A percentile compares a stretch with the other conserved stretches of the same genome.
Conservation (phyloP, 2,797 vertebrate genomes). For the Etheostoma nigrum region DNA sequence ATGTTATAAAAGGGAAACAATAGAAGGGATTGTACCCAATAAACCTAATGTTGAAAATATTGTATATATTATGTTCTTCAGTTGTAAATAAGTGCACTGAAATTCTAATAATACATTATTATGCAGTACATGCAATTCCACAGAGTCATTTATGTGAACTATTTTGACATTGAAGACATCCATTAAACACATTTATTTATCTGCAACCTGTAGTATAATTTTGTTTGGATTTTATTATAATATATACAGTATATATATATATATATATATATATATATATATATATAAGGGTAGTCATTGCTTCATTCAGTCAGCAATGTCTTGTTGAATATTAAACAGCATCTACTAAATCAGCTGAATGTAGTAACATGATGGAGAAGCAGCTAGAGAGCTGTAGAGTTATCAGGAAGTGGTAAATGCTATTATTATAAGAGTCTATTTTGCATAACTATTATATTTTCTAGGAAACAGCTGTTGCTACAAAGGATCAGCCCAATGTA, state of each 20-base stretch:
- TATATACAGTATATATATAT: neutral
- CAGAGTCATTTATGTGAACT: constrained; percentile 22
- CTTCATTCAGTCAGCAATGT: constrained; percentile 18
- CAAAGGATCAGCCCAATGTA: neutral
- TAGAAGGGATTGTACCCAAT: neutral
- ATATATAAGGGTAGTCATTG: neutral
- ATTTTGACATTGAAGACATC: constrained; percentile 24
- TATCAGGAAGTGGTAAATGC: constrained; percentile 21
- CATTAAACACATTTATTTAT: constrained; percentile 40
- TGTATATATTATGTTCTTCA: constrained; percentile 34
- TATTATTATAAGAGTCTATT: neutral
- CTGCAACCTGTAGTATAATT: constrained; percentile 24
- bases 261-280: neutral
- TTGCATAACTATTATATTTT: constrained; percentile 13
- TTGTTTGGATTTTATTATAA: constrained; percentile 25
- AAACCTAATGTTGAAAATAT: neutral
- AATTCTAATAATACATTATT: constrained; percentile 2
- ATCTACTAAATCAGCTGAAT: constrained; percentile 39
- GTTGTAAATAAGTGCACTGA: constrained; percentile 46
- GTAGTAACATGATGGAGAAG: constrained; percentile 17
- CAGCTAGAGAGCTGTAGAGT: constrained; percentile 3
- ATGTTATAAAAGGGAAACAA: neutral
- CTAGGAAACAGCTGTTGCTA: neutral
- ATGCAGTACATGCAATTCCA: neutral
- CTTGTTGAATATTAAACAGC: constrained; percentile 29